phyloP scores from a whole-genome alignment of 1,140 invertebrate species.

The Drosophila bocki region DNA sequence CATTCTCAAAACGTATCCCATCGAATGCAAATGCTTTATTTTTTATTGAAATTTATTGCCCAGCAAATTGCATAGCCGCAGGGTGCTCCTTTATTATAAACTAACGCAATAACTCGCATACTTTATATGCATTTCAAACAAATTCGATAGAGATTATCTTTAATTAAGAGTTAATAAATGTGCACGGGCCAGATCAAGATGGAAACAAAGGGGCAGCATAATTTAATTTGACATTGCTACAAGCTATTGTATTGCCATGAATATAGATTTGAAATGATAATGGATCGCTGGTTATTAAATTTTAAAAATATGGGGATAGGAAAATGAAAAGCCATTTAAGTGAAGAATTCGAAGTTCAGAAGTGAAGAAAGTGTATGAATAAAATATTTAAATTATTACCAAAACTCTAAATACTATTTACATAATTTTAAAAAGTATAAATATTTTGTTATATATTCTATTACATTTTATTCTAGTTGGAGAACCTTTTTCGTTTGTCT shows the following conservation, averaged over 20 bases:
- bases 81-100: slow-evolving; percentile 47
- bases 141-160: slow-evolving; percentile 43
- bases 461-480: too few species aligned
- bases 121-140: slow-evolving; percentile 31
- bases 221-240: slow-evolving; percentile 38
- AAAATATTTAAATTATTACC: too few species aligned
- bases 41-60: slow-evolving; percentile 41
- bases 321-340: too few species aligned
- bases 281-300: slow-evolving; percentile 1
- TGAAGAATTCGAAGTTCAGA: too few species aligned
- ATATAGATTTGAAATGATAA: slow-evolving; percentile 17
- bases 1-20: neutral
- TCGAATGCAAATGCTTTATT: slow-evolving; percentile 41
- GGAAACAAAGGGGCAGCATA: slow-evolving; percentile 32
- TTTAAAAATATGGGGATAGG: neutral
- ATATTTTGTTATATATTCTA: too few species aligned
- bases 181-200: slow-evolving; percentile 32
- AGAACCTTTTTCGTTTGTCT: neutral
- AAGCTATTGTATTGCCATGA: slow-evolving; percentile 29
- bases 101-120: slow-evolving; percentile 43
- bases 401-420: too few species aligned
- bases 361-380: too few species aligned
- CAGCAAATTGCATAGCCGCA: slow-evolving; percentile 51
- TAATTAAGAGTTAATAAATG: slow-evolving; percentile 54
- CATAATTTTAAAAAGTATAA: too few species aligned